Percentiles rank a stretch among this genome's conserved stretches.
phyloP scores from a whole-genome alignment of 2,888 invertebrate species.

The Nemapogon koenigi region DNA sequence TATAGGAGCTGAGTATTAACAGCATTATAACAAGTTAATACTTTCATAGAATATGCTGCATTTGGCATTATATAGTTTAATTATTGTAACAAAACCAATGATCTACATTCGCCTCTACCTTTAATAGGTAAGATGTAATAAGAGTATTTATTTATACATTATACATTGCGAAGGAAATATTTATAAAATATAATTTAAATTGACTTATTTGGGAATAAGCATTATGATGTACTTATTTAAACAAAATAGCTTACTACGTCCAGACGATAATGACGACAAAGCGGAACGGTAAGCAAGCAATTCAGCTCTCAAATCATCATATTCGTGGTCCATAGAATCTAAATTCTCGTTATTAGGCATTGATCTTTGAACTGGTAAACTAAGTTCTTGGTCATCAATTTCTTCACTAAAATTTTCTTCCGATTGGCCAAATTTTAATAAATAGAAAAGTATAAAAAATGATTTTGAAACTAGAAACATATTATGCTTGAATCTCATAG shows the following conservation, averaged over 20 bases:
- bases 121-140: no score
- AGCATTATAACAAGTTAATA: no score
- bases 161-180: no score
- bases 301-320: constrained; percentile 50
- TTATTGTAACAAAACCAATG: no score
- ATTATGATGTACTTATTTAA: background rate
- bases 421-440: background rate
- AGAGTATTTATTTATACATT: no score
- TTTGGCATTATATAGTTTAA: no score
- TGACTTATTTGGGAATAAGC: background rate
- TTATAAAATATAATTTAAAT: no score
- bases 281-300: constrained; percentile 45
- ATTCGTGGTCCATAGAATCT: constrained; percentile 39
- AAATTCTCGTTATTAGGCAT: background rate
- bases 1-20: no score
- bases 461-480: background rate
- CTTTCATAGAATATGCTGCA: no score
- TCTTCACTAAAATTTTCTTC: background rate
- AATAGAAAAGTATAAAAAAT: background rate
- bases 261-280: constrained; percentile 27
- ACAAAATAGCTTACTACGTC: constrained; percentile 12
- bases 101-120: no score
- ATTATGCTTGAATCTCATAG: background rate
- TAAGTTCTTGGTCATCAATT: background rate
- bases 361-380: constrained; percentile 2